Conservation (phyloP, 1,140 invertebrate genomes). For the Lineus longissimus region DNA sequence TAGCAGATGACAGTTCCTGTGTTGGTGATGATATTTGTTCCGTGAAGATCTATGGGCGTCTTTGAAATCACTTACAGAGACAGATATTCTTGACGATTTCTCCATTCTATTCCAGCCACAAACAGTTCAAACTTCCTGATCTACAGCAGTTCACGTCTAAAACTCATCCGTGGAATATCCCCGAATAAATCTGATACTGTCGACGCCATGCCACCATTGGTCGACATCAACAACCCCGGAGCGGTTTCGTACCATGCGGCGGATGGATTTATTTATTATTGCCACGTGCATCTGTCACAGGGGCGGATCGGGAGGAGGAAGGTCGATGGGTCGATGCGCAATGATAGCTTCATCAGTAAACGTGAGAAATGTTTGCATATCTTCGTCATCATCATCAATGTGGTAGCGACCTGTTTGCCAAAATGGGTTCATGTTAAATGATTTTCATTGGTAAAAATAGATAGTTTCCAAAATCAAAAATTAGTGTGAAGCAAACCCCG, state of each 20-base stretch:
- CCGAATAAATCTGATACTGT: constrained; percentile 29
- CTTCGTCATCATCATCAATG: neutral
- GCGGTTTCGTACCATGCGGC: constrained; percentile 68
- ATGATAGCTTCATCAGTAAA: constrained; percentile 49
- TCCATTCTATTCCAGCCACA: constrained; percentile 47
- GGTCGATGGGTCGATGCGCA: constrained; percentile 45
- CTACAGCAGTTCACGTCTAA: constrained; percentile 54
- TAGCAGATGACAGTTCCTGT: too few relatives aligned
- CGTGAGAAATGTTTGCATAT: constrained; percentile 17
- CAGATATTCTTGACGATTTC: too few relatives aligned
- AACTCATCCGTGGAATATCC: constrained; percentile 62
- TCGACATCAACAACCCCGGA: constrained; percentile 61
- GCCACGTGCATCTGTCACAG: constrained; percentile 57
- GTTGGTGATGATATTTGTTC: too few relatives aligned
- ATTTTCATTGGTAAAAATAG: constrained; percentile 2
- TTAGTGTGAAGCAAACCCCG: too few relatives aligned
- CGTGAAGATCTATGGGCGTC: too few relatives aligned
- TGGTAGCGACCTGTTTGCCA: too few relatives aligned
- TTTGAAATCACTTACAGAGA: too few relatives aligned
- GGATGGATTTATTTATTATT: constrained; percentile 67
- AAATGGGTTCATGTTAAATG: too few relatives aligned
- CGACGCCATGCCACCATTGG: constrained; percentile 67
- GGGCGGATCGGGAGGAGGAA: constrained; percentile 56
- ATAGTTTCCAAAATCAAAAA: too few relatives aligned
- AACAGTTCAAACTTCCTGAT: constrained; percentile 61